A percentile compares a stretch with the other conserved stretches of the same genome.
Conservation (phyloP, 2,113 vertebrate species). For the Tauraco erythrolophus region DNA sequence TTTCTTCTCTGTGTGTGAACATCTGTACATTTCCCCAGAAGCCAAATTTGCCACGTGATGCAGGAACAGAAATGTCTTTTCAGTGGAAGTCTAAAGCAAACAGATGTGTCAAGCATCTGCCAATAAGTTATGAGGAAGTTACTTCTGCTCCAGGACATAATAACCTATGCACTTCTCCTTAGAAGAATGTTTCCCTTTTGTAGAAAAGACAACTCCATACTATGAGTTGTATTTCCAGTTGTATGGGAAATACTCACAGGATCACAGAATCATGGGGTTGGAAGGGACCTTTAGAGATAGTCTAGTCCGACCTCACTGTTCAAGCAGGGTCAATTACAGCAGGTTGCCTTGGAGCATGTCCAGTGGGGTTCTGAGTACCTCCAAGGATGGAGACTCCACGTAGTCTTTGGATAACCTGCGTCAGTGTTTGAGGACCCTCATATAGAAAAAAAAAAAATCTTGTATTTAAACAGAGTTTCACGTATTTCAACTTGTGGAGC, state of each 20-base stretch:
- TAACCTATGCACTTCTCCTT: not conserved
- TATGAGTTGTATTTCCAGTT: not conserved
- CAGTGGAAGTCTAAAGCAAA: constrained; percentile 51
- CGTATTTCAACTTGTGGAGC: not conserved
- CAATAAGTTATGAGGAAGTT: constrained; percentile 51
- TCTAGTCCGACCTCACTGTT: not conserved
- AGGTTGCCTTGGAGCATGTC: not conserved
- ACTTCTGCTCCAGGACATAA: constrained; percentile 15
- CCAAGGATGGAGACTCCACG: accelerated
- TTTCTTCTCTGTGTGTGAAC: constrained; percentile 42
- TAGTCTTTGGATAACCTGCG: not conserved
- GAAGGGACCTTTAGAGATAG: not conserved
- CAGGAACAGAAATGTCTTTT: constrained; percentile 51
- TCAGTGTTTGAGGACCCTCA: not conserved
- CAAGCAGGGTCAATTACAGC: not conserved
- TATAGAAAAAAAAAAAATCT: not conserved
- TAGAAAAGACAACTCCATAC: not conserved
- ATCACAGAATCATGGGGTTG: not conserved
- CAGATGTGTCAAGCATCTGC: constrained; percentile 63
- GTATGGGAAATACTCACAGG: not conserved
- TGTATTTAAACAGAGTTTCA: not conserved
- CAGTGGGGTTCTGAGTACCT: not conserved
- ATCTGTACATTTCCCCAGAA: constrained; percentile 69
- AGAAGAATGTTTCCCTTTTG: not conserved
- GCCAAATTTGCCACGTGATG: constrained; percentile 51